phyloP scores from a whole-genome alignment of 2,797 vertebrate genomes.

The Anisognathus igniventris region DNA sequence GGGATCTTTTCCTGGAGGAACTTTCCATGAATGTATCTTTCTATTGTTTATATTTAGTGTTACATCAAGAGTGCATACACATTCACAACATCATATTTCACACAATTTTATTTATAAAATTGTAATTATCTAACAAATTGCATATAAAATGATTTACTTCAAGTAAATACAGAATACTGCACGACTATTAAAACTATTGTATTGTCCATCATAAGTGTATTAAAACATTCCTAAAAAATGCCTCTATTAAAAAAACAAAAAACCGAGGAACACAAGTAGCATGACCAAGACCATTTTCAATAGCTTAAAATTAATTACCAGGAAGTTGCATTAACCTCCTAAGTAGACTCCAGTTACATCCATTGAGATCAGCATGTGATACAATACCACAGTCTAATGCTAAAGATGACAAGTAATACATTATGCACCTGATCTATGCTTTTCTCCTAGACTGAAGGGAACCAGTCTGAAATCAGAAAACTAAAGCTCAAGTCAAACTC shows the following conservation, averaged over 20 bases:
- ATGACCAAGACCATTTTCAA: slow-evolving; percentile 64
- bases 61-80: slow-evolving; percentile 19
- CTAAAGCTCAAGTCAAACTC: slow-evolving; percentile 43
- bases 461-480: slow-evolving; percentile 6
- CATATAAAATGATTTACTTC: slow-evolving; percentile 71
- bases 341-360: slow-evolving; percentile 50
- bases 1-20: background rate
- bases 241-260: slow-evolving; percentile 64
- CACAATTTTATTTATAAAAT: slow-evolving; percentile 71
- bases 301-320: slow-evolving; percentile 50
- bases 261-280: slow-evolving; percentile 47
- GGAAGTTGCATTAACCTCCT: slow-evolving; percentile 11
- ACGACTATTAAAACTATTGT: slow-evolving; percentile 68
- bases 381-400: slow-evolving; percentile 29
- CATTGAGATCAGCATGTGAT: slow-evolving; percentile 25
- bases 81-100: slow-evolving; percentile 27
- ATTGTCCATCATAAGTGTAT: slow-evolving; percentile 65
- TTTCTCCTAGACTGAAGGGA: slow-evolving; percentile 24
- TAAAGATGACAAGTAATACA: slow-evolving; percentile 51
- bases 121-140: slow-evolving; percentile 68
- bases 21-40: background rate
- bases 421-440: slow-evolving; percentile 36
- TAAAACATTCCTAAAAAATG: slow-evolving; percentile 69
- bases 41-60: background rate
- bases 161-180: slow-evolving; percentile 71